Base-by-base conservation (phyloP, 2,797 vertebrate genomes). In the Microchirus variegatus region DNA sequence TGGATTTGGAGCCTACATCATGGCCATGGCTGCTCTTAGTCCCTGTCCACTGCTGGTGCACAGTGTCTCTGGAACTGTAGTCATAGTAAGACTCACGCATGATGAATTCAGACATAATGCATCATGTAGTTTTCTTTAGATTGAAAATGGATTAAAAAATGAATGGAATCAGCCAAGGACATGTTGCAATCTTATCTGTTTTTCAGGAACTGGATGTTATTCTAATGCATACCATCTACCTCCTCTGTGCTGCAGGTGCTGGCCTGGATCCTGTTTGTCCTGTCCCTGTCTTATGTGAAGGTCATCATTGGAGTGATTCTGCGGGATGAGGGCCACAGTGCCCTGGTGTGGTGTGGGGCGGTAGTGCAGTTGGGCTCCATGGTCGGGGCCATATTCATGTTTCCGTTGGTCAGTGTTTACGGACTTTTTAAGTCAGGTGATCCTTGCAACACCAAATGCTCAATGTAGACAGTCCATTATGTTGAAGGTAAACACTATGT, bases 311-410 rank as follows among this genome's bases (percentile, higher is more conserved):
- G 93, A 12, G 59, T 95, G 14, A 93, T 94, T 45, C 78, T 96
- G 48, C 90, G 94, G 10, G 93, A 94, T 37, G 94, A 95, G 68
- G 94, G 95, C 12, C 93, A 93, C 86, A 91, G 92, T 3, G 94
- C 95, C 67, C 93, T 96, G 0, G 91, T 96, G 83, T 95, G 93
- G 93, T 95, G 94, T 55, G 95, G 94, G 49, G 93, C 93, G 1
- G 90, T 95, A 62, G 94, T 95, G 75, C 95, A 96, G 84, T 43
- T 95, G 59, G 95, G 95, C 50, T 96, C 95, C 31, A 89, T 95
- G 91, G 14, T 94, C 8, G 95, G 95, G 0, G 94, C 94, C 0
- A 11, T 95, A 1, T 84, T 90, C 16, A 93, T 95, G 91, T 95
- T 95, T 54, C 95, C 95, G 0, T 45, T 93, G 59, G 92, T 95